Base-by-base conservation (phyloP, 1,140 invertebrate species). In the Andrena cerasifolii region DNA sequence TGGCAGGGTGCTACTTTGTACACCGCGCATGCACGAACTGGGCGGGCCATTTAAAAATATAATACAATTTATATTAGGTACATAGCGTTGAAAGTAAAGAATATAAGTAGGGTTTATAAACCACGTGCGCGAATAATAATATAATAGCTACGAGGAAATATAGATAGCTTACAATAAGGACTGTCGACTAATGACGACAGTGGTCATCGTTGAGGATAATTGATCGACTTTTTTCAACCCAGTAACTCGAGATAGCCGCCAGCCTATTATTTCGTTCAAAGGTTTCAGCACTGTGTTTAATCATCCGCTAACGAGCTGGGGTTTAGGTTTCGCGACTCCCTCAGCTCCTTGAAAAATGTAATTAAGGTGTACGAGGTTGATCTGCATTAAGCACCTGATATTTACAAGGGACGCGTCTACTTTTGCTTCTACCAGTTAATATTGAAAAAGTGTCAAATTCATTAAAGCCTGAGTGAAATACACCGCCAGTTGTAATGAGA, bases 241-340 rank as follows among this genome's bases (percentile, higher is more conserved):
- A 7, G 81, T 78, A 86, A 86, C 18, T n/a, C n/a, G 71, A 86
- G 73, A 80, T 45, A 54, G 70, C 54, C 54, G 74, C 56, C 65
- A n/a, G 67, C 16, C 47, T 49, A 3, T 12, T 63, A 12, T 45
- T 74, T 71, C 56, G 51, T 78, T 40, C 58, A 43, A 40, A 26
- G 51, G 54, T 43, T 47, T 61, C 75, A 77, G 68, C 47, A 68
- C 49, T 45, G 14, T 78, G 31, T 78, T 86, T 72, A 66, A 83
- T 86, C 80, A 83, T 83, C 84, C 78, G 70, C 36, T 61, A 56
- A 83, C 47, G 65, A 73, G 77, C 33, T 77, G 72, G 76, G 67
- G 54, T 66, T 74, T 82, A 62, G 51, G 63, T 78, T 76, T 58
- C 51, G 54, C 40, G 6, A 31, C 18, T 58, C 45, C 24, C 45